phyloP scores from a whole-genome alignment of 2,888 invertebrate genomes.

The Idaea aversata region DNA sequence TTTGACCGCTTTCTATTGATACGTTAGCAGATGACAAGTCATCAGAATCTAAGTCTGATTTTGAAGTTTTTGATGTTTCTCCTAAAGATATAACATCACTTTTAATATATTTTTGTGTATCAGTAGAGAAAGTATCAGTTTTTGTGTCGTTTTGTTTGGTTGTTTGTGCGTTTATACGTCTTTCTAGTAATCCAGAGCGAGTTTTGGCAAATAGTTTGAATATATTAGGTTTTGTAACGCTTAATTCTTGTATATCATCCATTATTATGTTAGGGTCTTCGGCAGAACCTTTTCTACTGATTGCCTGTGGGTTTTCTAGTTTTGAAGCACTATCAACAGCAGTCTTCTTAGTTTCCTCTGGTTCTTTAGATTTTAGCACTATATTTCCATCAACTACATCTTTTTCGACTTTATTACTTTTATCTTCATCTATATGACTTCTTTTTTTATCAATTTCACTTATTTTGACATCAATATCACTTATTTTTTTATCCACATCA shows the following conservation, averaged over 20 bases:
- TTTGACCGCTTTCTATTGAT: slow-evolving; percentile 18
- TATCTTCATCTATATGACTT: neutral
- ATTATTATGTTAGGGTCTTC: neutral
- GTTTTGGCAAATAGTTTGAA: neutral
- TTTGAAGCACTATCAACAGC: neutral
- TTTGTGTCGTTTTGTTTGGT: neutral
- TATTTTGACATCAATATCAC: neutral
- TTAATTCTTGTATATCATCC: neutral
- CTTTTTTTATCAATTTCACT: neutral
- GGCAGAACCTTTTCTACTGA: neutral
- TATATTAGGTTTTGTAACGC: neutral
- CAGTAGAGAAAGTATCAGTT: neutral
- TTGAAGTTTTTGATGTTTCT: slow-evolving; percentile 7
- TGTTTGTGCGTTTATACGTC: neutral
- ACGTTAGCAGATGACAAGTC: slow-evolving; percentile 34
- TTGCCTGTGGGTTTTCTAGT: slow-evolving; percentile 15
- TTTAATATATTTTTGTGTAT: neutral
- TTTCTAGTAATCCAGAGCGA: neutral
- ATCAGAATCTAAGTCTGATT: slow-evolving; percentile 39
- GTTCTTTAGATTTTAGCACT: neutral
- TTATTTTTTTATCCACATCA: neutral
- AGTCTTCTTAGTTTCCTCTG: neutral
- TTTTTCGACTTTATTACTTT: neutral
- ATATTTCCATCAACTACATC: neutral
- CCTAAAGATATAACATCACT: neutral